Conservation (phyloP, 1,140 invertebrate species). For the Neoseiulus cucumeris region DNA sequence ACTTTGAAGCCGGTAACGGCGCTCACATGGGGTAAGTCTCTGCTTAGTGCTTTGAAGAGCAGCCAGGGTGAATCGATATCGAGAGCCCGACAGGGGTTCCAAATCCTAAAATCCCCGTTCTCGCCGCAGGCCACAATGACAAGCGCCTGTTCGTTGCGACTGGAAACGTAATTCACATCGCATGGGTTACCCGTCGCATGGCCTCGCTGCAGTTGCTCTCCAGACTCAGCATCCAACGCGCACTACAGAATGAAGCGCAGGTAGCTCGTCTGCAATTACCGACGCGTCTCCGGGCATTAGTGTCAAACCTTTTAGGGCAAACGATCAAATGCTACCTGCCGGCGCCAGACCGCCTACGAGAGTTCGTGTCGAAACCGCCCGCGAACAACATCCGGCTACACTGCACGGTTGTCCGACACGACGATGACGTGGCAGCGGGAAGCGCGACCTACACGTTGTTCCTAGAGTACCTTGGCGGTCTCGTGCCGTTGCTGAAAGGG, state of each 20-base stretch:
- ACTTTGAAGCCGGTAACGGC: slow-evolving; percentile 47
- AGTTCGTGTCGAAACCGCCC: slow-evolving; percentile 80
- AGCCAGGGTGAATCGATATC: no score
- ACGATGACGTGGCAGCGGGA: slow-evolving; percentile 39
- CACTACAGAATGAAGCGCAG: slow-evolving; percentile 34
- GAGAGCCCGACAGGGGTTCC: no score
- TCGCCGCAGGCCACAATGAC: slow-evolving; percentile 60
- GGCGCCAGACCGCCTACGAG: slow-evolving; percentile 57
- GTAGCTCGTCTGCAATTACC: slow-evolving; percentile 56
- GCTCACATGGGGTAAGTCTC: slow-evolving; percentile 49
- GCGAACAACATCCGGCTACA: slow-evolving; percentile 59
- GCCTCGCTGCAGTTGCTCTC: slow-evolving; percentile 71
- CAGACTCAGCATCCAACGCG: slow-evolving; percentile 43
- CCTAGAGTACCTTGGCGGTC: slow-evolving; percentile 80
- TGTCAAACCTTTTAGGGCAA: slow-evolving; percentile 73
- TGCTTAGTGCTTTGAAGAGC: no score
- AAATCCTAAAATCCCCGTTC: no score
- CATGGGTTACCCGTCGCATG: slow-evolving; percentile 63
- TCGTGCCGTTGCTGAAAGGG: slow-evolving; percentile 85
- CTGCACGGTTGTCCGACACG: slow-evolving; percentile 88
- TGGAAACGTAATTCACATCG: slow-evolving; percentile 56
- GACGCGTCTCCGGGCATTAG: slow-evolving; percentile 52
- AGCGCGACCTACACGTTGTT: slow-evolving; percentile 65
- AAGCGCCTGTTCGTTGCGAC: slow-evolving; percentile 78
- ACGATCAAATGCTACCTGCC: slow-evolving; percentile 91